Base-by-base conservation (phyloP, 1,140 invertebrate species). In the Apolygus lucorum region DNA sequence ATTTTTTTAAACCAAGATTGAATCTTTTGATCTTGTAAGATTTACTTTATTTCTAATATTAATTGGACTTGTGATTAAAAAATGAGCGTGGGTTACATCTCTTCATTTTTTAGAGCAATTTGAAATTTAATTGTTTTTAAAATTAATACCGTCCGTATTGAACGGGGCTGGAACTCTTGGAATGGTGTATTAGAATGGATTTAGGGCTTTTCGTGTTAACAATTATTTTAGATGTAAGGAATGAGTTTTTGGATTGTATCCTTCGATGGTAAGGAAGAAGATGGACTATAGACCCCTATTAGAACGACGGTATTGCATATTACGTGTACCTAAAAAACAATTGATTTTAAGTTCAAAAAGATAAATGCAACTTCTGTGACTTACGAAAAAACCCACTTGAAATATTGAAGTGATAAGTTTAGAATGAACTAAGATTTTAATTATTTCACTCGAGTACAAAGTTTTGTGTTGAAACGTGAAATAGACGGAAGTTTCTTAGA, bases 91-190 rank as follows among this genome's bases (percentile, higher is more conserved):
- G 54, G 11, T 59, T 59, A 59, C 4, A 14, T 59, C 11, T 59
- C 8, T 59, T 17, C 54, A 22, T 59, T 22, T 59, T 24, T 59
- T 22, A 59, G 54, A 59, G 4, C 34, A 8, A 42, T 17, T 4
- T 42, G 17, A 42, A 8, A 11, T 59, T 13, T 22, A 17, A 4
- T 59, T 59, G 22, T 4, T 59, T 59, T 24, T 8, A 11, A 59
- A 14, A 24, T 11, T 17, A 21, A 14, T 17, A 59, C 54, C 54
- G 54, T 59, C 54, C 54, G 54, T 59, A 11, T 59, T 22, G 22
- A 59, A 59, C 8, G 22, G 54, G 54, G 54, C 54, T 59, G 54
- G 54, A 59, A 59, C 54, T 8, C 54, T 59, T 59, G 54, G 54
- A 11, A 11, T 59, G 54, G 22, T 11, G 54, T 59, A 59, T 14